Conservation (phyloP, 2,797 vertebrate species). For the Coreius guichenoti region DNA sequence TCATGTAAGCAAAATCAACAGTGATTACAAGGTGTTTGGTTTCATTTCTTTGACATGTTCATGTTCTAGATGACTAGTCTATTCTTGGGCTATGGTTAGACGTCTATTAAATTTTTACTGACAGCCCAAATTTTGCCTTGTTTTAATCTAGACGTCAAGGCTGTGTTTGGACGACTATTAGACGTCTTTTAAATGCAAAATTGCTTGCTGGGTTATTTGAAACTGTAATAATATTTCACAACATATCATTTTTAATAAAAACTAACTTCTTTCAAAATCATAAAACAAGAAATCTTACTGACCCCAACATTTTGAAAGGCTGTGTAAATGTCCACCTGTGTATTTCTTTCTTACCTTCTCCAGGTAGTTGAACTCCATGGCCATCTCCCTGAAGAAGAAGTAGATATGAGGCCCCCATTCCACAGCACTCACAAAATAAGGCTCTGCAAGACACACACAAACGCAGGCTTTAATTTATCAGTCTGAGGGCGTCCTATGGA, state of each 20-base stretch:
- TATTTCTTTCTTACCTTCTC: constrained; percentile 85
- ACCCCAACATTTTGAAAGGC: not conserved
- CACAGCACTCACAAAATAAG: constrained; percentile 93
- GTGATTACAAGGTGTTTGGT: too few species aligned
- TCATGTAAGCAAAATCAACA: too few species aligned
- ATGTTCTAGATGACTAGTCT: too few species aligned
- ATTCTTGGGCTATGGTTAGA: too few species aligned
- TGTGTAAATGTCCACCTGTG: not conserved
- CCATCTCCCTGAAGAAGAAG: constrained; percentile 98
- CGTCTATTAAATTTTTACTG: too few species aligned
- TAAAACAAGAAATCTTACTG: not conserved
- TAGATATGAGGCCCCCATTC: constrained; percentile 96
- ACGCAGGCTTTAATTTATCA: constrained; percentile 4
- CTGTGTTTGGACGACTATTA: too few species aligned
- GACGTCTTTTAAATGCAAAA: too few species aligned
- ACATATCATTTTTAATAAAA: not conserved
- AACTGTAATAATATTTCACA: not conserved
- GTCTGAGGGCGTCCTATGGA: not conserved
- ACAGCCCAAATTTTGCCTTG: too few species aligned
- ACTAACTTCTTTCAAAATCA: not conserved
- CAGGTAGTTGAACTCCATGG: constrained; percentile 97
- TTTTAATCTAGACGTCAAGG: too few species aligned
- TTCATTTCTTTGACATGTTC: too few species aligned
- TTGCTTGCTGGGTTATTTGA: not conserved
- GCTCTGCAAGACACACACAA: constrained; percentile 80